phyloP scores from a whole-genome alignment of 2,113 vertebrate species.

The Python bivittatus region DNA sequence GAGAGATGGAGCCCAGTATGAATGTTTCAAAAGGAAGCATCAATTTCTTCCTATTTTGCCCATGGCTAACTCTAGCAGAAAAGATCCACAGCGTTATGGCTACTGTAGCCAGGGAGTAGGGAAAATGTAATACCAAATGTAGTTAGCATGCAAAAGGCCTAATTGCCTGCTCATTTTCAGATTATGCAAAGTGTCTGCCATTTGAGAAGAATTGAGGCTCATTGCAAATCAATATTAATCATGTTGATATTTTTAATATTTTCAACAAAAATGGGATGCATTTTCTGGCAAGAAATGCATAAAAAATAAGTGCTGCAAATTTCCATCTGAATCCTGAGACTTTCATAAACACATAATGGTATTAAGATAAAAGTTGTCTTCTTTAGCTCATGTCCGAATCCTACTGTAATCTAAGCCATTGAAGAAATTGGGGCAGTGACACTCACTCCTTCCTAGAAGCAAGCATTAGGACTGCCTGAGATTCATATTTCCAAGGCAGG shows the following conservation, averaged over 20 bases:
- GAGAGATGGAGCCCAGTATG: not conserved
- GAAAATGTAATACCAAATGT: not conserved
- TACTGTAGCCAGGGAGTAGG: not conserved
- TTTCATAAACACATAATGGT: not conserved
- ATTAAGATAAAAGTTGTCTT: not conserved
- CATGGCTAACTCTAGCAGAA: not conserved
- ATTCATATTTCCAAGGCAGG: not conserved
- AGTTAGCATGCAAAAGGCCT: not conserved
- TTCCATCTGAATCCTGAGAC: not conserved
- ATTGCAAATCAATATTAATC: constrained; percentile 1
- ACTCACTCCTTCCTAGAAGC: not conserved
- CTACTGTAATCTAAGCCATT: not conserved
- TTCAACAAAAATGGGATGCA: not conserved
- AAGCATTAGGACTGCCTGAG: not conserved
- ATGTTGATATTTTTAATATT: not conserved
- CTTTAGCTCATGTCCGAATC: not conserved
- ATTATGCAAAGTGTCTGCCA: not conserved
- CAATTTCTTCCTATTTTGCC: not conserved
- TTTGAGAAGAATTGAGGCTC: not conserved
- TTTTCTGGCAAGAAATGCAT: not conserved
- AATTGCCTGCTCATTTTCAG: not conserved
- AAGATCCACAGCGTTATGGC: not conserved
- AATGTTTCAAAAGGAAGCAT: not conserved
- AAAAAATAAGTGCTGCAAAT: not conserved
- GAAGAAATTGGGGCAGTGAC: not conserved